phyloP scores from a whole-genome alignment of 2,888 invertebrate species.

The Phania funesta region DNA sequence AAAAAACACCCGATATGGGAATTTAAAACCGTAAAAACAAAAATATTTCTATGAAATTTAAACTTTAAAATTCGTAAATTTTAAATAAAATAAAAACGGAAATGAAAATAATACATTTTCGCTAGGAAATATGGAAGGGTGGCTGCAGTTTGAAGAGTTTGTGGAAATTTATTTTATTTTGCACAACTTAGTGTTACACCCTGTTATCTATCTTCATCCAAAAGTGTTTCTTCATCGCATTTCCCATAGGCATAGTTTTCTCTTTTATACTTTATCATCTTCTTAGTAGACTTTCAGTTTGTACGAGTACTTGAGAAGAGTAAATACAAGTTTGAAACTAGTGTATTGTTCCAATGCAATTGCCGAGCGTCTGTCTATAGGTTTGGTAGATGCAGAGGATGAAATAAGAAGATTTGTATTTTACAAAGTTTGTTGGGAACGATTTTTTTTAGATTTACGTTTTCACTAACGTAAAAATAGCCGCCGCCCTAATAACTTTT shows the following conservation, averaged over 20 bases:
- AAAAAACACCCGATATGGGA: too few species aligned
- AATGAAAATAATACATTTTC: too few species aligned
- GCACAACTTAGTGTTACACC: neutral
- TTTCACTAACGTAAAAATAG: neutral
- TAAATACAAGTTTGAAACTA: slow-evolving; percentile 50
- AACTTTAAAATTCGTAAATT: too few species aligned
- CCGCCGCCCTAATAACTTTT: slow-evolving; percentile 14
- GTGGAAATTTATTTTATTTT: too few species aligned
- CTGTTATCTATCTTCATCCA: neutral
- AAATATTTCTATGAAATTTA: too few species aligned
- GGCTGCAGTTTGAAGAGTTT: too few species aligned
- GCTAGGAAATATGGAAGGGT: too few species aligned
- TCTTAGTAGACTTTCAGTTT: slow-evolving; percentile 26
- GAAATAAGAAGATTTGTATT: neutral
- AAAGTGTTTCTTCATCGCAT: neutral
- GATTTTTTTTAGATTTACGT: neutral
- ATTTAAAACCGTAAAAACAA: too few species aligned
- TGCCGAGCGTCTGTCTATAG: slow-evolving; percentile 37
- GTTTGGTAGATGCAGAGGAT: neutral
- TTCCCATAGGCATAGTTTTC: slow-evolving; percentile 3
- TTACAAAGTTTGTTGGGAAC: too few species aligned
- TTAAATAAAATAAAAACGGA: too few species aligned
- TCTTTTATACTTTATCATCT: neutral
- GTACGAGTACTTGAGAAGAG: slow-evolving; percentile 53
- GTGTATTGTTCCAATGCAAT: slow-evolving; percentile 35